phyloP scores from a whole-genome alignment of 1,140 invertebrate species.

The Diplogasteroides magnus region DNA sequence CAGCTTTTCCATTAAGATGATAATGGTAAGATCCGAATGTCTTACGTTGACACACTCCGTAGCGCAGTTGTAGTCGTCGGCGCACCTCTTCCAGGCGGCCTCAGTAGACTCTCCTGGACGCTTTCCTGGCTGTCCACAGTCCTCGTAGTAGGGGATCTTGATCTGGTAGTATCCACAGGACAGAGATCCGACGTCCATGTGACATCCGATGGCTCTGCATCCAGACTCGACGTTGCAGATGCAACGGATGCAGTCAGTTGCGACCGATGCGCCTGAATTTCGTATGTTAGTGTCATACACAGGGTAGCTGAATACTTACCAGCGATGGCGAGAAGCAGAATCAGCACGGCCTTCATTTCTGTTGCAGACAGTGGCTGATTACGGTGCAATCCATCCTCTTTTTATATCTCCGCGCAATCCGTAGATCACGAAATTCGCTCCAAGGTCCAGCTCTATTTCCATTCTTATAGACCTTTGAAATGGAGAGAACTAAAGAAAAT shows the following conservation, averaged over 20 bases:
- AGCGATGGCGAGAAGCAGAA: not conserved
- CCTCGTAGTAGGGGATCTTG: slow-evolving; percentile 48
- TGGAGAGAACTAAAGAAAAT: too few relatives aligned
- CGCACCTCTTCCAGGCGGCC: slow-evolving; percentile 45
- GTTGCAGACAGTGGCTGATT: too few relatives aligned
- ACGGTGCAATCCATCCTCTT: too few relatives aligned
- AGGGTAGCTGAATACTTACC: not conserved
- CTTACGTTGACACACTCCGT: slow-evolving; percentile 42
- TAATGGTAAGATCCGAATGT: too few relatives aligned
- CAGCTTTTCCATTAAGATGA: too few relatives aligned
- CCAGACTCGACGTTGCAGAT: slow-evolving; percentile 44
- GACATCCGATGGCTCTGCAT: slow-evolving; percentile 49
- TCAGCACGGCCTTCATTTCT: not conserved
- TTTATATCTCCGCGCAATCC: too few relatives aligned
- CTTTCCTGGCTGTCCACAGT: slow-evolving; percentile 43
- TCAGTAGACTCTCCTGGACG: slow-evolving; percentile 30
- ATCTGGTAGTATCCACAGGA: slow-evolving; percentile 56
- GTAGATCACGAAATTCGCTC: too few relatives aligned
- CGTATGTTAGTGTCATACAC: not conserved
- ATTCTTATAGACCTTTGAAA: too few relatives aligned
- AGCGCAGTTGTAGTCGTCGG: slow-evolving; percentile 48
- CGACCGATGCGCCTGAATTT: slow-evolving; percentile 14
- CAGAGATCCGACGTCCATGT: slow-evolving; percentile 48
- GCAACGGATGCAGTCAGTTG: slow-evolving; percentile 28
- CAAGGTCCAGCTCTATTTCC: too few relatives aligned